These are phyloP conservation scores for Syritta pipiens DNA, from an alignment of 2,888 invertebrate genomes.

Conservation along the genomic window DNA sequence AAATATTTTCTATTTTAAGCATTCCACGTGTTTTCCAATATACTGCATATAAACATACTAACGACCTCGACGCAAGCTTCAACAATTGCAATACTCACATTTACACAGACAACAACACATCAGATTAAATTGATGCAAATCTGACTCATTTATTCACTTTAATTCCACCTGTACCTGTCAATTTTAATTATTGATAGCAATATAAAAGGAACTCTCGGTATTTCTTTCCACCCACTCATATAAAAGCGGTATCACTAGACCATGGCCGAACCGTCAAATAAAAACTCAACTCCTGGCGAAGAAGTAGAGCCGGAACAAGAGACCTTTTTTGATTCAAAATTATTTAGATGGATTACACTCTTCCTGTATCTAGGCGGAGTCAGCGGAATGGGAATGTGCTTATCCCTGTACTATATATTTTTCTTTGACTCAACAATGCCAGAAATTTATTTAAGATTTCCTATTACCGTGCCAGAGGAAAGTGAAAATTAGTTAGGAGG, in stretches of 20 bases:
- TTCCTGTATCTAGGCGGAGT: conserved; percentile 76
- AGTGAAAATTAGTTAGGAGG: neutral
- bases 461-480: conserved; percentile 74
- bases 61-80: too few species aligned
- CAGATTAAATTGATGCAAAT: too few species aligned
- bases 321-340: conserved; percentile 74
- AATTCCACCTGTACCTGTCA: conserved; percentile 7
- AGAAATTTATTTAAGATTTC: conserved; percentile 76
- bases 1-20: too few species aligned
- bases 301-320: conserved; percentile 50
- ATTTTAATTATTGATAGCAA: conserved; percentile 40
- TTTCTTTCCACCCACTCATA: neutral
- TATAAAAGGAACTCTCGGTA: conserved; percentile 24
- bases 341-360: conserved; percentile 75
- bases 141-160: too few species aligned
- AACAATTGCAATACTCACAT: too few species aligned
- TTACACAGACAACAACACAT: too few species aligned
- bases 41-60: too few species aligned
- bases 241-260: neutral
- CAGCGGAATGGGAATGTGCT: conserved; percentile 75
- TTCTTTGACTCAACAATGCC: conserved; percentile 78
- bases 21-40: too few species aligned
- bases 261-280: conserved; percentile 25
- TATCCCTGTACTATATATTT: conserved; percentile 76
- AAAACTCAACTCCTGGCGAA: neutral